These are phyloP conservation scores for Gephyroberyx darwinii DNA, from an alignment of 2,797 vertebrate genomes.

Conservation along the genomic window DNA sequence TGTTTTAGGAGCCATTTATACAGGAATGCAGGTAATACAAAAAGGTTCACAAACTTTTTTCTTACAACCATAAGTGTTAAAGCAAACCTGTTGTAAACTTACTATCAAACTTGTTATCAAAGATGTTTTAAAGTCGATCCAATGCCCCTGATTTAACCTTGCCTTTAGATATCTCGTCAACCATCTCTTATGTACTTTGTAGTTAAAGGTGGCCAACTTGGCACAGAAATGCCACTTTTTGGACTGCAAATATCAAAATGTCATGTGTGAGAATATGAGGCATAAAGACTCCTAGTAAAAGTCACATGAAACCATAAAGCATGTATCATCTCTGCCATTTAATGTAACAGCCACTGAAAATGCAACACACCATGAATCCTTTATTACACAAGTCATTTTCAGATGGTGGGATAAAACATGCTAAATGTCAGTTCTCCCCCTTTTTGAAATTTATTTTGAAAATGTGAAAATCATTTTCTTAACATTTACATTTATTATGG, in stretches of 20 bases:
- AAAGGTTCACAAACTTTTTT: too few species aligned
- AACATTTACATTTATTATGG: constrained; percentile 40
- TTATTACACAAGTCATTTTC: constrained; percentile 41
- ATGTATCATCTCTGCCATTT: constrained; percentile 55
- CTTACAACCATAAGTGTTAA: not conserved
- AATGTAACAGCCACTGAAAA: constrained; percentile 44
- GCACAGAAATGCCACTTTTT: constrained; percentile 40
- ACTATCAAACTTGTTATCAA: too few species aligned
- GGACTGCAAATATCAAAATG: constrained; percentile 60
- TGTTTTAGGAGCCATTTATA: too few species aligned
- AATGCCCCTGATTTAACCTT: constrained; percentile 5
- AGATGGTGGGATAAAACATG: constrained; percentile 55
- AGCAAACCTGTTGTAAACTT: not conserved
- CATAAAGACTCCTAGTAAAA: constrained; percentile 43
- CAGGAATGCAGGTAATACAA: too few species aligned
- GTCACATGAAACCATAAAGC: constrained; percentile 45
- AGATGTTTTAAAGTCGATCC: not conserved
- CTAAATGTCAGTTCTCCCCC: constrained; percentile 64
- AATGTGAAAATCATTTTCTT: constrained; percentile 24
- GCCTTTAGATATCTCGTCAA: constrained; percentile 16
- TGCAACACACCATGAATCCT: constrained; percentile 16
- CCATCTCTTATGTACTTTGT: constrained; percentile 25
- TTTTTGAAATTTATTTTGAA: constrained; percentile 39
- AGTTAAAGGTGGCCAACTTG: constrained; percentile 47
- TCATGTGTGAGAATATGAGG: constrained; percentile 51